Base-by-base conservation (phyloP, 2,113 vertebrate species). In the Elephantulus edwardii region DNA sequence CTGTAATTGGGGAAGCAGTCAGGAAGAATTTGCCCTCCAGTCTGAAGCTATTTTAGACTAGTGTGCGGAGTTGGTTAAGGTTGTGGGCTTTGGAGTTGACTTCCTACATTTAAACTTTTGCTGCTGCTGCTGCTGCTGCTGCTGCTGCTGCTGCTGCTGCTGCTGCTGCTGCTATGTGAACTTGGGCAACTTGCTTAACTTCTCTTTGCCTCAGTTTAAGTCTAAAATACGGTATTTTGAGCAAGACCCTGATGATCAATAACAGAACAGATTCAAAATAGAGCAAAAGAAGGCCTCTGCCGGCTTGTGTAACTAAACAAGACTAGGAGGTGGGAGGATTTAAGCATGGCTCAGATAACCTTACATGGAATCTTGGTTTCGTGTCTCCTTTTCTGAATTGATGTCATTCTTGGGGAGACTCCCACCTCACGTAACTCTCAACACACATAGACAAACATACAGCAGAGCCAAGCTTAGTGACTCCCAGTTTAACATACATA, bases 151-250 rank as follows among this genome's bases (percentile, higher is more conserved):
- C 82, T 62, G 20, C 54, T 83, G 35, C n/a, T 90, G 28, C 16
- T 4, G 9, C 54, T 83, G 56, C 82, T 62, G 20, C 54, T 83
- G 35, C n/a, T n/a, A 68, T 74, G 1, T 68, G 48, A 56, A 13
- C 74, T 48, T 80, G 28, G 40, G 58, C 9, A 56, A 40, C 20
- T 84, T 81, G 40, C 22, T 70, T 77, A 80, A 74, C 12, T 84
- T 93, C 46, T 93, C 60, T 87, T 52, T 48, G 52, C 76, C 20
- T 93, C 56, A 6, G 1, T 60, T 78, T 60, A 54, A 68, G 50
- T 81, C 5, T 64, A 24, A 52, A 86, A 33, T 38, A 33, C n/a
- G 48, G 30, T 79, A 3, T 33, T 7, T n/a, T 78, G 8, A 56
- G 48, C n/a, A 12, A n/a, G 81, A 60, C 24, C 46, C 54, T 33